Evolutionary conservation across 2,113 vertebrate genomes (phyloP).

Genomic region (Dendropsophus ebraccatus): DNA sequence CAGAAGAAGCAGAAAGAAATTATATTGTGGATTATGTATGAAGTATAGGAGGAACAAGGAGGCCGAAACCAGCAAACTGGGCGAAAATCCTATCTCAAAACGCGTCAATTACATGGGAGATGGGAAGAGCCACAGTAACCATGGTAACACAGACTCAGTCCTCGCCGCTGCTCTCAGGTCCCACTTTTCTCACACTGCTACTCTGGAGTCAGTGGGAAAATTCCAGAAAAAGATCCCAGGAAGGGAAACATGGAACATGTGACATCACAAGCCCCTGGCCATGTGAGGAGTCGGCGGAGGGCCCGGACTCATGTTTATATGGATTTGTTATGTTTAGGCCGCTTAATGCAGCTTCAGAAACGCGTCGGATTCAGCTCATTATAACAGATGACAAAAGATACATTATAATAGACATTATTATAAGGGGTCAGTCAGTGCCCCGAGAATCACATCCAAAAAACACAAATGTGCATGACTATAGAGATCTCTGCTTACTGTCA

Average conservation of each 20-base stretch:
- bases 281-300: not conserved
- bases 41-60: not conserved
- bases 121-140: not conserved
- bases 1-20: not conserved
- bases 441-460: no score
- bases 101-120: not conserved
- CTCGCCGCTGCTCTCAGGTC: not conserved
- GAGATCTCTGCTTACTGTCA: not conserved
- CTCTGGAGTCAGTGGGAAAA: constrained; percentile 1
- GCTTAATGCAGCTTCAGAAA: not conserved
- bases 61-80: not conserved
- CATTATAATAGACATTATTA: no score
- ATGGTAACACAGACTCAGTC: not conserved
- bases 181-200: not conserved
- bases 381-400: no score
- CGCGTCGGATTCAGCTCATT: not conserved
- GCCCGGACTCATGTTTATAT: not conserved
- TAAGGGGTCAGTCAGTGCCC: no score
- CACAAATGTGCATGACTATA: no score
- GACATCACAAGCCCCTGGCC: not conserved
- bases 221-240: constrained; percentile 11
- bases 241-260: not conserved
- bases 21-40: not conserved
- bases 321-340: no score
- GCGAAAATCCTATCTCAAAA: not conserved